Percentiles rank a stretch among this genome's conserved stretches.
Evolutionary conservation across 2,888 invertebrate species (phyloP).

Genomic region (Chloroclystis v-ata): DNA sequence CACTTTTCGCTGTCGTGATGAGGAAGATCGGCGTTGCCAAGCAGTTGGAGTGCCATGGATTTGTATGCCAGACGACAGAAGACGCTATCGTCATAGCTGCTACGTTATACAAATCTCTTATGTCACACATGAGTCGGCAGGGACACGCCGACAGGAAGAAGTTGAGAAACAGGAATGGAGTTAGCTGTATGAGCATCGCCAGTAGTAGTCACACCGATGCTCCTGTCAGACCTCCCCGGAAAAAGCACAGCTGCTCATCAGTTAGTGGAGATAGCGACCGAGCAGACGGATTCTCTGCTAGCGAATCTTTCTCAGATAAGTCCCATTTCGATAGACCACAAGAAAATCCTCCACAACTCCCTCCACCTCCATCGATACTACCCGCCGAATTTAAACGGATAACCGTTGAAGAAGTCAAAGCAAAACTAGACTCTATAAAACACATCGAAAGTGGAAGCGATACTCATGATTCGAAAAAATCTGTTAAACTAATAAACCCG

Average conservation of each 20-base stretch:
- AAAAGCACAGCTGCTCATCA: constrained; percentile 83
- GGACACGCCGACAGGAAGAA: constrained; percentile 75
- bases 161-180: constrained; percentile 83
- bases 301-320: constrained; percentile 69
- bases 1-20: constrained; percentile 94
- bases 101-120: constrained; percentile 91
- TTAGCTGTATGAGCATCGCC: constrained; percentile 86
- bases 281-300: constrained; percentile 71
- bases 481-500: constrained; percentile 46
- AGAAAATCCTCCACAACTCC: constrained; percentile 75
- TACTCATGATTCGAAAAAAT: constrained; percentile 74
- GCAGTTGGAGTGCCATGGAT: constrained; percentile 92
- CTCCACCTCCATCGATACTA: constrained; percentile 49
- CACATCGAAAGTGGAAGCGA: constrained; percentile 69
- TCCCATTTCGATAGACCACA: constrained; percentile 73
- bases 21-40: constrained; percentile 86
- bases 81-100: constrained; percentile 95
- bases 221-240: constrained; percentile 85
- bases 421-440: constrained; percentile 73
- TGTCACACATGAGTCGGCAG: constrained; percentile 86
- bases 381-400: constrained; percentile 64
- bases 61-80: constrained; percentile 92
- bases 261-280: constrained; percentile 80
- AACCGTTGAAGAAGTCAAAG: constrained; percentile 77
- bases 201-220: constrained; percentile 75